Base-by-base conservation (phyloP, 2,888 invertebrate genomes). In the Troides helena region DNA sequence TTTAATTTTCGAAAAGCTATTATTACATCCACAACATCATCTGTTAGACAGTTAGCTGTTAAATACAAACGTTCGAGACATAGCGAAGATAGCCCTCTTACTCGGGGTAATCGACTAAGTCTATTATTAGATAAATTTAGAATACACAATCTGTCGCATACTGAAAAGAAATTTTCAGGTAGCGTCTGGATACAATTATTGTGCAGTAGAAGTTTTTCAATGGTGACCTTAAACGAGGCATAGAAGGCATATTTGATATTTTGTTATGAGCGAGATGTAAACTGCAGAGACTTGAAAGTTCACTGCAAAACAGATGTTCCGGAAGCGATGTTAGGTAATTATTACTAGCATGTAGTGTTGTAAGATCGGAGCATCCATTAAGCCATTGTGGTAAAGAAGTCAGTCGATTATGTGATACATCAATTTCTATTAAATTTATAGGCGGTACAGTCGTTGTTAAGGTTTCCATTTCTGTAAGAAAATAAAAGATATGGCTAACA, bases 121-220 rank as follows among this genome's bases (percentile, higher is more conserved):
- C 96, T 94, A 84, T 97, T 97, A 82, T 97, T 97, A 3, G 97
- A 96, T 57, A 96, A 91, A 86, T 97, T 97, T 67, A 97, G 83
- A 5, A 95, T 93, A 75, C 94, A 94, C 74, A 97, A 88, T 73
- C 93, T 90, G 68, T 94, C 92, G 73, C 95, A 93, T 6, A 94
- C 95, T 71, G 94, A 94, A 81, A 97, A 97, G 80, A 97, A 96
- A 79, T 95, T 96, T 72, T 95, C 95, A 12, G 97, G 97, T 69
- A 97, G 85, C 4, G 94, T 93, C 68, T 96, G 95, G 75, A 97
- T 92, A 75, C 95, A 95, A 84, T 97, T 97, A 80, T 96, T 96
- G 81, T 97, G 97, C 62, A 97, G 87, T 65, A 96, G 94, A 12
- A 97, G 81, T 80, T 96, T 82, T 95, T 95, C 59, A 97, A 84